Percentiles rank a stretch among this genome's conserved stretches.
Evolutionary conservation across 2,797 vertebrate genomes (phyloP).

Genomic region (Pogoniulus pusillus): DNA sequence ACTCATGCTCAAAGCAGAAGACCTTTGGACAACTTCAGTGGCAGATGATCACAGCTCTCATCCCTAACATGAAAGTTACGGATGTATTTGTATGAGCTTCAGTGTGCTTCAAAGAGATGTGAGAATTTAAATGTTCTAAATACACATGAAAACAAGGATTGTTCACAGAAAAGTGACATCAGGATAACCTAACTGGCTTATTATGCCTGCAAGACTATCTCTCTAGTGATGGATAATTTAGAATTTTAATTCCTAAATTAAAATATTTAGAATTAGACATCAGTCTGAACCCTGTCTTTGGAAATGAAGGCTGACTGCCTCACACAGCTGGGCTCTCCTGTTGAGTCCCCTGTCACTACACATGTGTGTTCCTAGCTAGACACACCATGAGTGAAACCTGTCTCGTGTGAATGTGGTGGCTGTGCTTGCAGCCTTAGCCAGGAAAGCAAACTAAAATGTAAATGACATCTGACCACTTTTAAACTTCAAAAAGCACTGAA

Average conservation of each 20-base stretch:
- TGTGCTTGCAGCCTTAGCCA: neutral
- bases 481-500: conserved; percentile 2
- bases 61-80: neutral
- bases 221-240: neutral
- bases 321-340: neutral
- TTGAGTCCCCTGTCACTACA: neutral
- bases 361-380: neutral
- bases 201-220: neutral
- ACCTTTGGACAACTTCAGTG: neutral
- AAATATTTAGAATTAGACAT: neutral
- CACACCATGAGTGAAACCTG: neutral
- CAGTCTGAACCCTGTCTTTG: neutral
- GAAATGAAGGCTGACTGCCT: conserved; percentile 11
- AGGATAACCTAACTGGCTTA: neutral
- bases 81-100: neutral
- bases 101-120: neutral
- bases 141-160: neutral
- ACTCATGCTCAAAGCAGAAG: neutral
- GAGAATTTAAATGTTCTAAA: neutral
- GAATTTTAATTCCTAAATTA: neutral
- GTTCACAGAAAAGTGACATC: neutral
- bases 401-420: neutral
- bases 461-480: conserved; percentile 9
- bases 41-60: neutral
- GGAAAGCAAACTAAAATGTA: conserved; percentile 9